These are phyloP conservation scores for Ligdia adustata DNA, from an alignment of 2,888 invertebrate species.

Conservation along the genomic window DNA sequence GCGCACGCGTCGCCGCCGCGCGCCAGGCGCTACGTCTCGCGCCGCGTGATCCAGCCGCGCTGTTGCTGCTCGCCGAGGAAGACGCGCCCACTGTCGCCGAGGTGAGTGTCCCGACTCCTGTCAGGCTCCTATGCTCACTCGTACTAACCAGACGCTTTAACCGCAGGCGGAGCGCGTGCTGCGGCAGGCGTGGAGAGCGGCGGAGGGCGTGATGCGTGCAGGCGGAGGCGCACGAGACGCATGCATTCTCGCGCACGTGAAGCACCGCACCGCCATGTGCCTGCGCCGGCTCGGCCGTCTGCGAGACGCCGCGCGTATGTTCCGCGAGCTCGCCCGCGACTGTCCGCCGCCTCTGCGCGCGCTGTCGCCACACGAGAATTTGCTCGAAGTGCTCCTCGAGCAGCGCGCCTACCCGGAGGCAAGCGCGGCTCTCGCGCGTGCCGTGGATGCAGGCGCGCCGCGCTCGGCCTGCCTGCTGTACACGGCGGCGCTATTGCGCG, in stretches of 20 bases:
- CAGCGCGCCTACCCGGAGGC: constrained; percentile 98
- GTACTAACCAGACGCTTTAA: constrained; percentile 39
- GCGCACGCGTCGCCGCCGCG: constrained; percentile 92
- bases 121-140: neutral
- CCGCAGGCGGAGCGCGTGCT: constrained; percentile 59
- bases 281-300: constrained; percentile 96
- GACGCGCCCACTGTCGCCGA: constrained; percentile 97
- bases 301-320: constrained; percentile 98
- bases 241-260: constrained; percentile 96
- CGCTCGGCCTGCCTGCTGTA: constrained; percentile 98
- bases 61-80: constrained; percentile 97
- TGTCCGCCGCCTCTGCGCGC: constrained; percentile 97
- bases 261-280: constrained; percentile 98
- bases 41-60: constrained; percentile 96
- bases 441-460: constrained; percentile 96
- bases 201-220: constrained; percentile 94
- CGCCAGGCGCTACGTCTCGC: constrained; percentile 93
- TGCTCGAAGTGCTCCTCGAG: constrained; percentile 97
- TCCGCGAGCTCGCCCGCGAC: constrained; percentile 98
- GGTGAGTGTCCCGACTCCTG: too few species aligned
- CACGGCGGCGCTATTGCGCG: constrained; percentile 96
- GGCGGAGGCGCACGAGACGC: constrained; percentile 95
- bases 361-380: constrained; percentile 94
- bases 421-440: constrained; percentile 63
- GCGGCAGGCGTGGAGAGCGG: constrained; percentile 96